phyloP scores from a whole-genome alignment of 2,113 vertebrate genomes.

The Polyodon spathula region DNA sequence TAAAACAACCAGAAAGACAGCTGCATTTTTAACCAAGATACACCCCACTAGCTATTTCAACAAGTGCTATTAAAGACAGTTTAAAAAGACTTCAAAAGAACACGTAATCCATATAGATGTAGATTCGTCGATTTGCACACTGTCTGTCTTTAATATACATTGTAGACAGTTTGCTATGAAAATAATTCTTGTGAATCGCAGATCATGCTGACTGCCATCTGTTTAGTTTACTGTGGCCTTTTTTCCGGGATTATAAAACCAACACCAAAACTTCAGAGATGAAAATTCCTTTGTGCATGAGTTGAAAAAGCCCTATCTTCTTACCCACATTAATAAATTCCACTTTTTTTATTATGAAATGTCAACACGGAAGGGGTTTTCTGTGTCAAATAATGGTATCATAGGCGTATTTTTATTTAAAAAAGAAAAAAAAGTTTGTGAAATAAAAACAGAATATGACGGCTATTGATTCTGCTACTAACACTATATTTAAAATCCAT shows the following conservation, averaged over 20 bases:
- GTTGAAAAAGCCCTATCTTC: background rate
- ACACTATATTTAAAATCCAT: no score
- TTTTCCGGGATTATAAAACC: constrained; percentile 12
- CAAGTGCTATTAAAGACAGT: constrained; percentile 22
- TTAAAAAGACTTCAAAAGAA: constrained; percentile 29
- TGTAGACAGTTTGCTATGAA: constrained; percentile 15
- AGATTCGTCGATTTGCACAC: constrained; percentile 22
- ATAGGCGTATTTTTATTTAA: no score
- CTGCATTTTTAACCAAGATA: constrained; percentile 1
- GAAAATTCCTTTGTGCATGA: constrained; percentile 10
- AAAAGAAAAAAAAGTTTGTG: no score
- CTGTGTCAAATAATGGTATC: no score
- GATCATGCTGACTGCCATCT: constrained; percentile 13
- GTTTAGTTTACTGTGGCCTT: constrained; percentile 2
- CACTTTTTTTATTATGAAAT: no score
- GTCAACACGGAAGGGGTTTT: no score
- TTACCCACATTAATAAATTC: background rate
- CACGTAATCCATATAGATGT: constrained; percentile 10
- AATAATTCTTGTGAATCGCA: constrained; percentile 6
- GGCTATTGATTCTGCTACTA: no score
- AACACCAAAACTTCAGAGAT: constrained; percentile 8
- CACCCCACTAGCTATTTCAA: constrained; percentile 9
- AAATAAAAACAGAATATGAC: no score
- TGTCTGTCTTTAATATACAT: constrained; percentile 30
- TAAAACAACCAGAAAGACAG: constrained; percentile 6